A percentile compares a stretch with the other conserved stretches of the same genome.
Conservation (phyloP, 2,113 vertebrate genomes). For the Burhinus oedicnemus region DNA sequence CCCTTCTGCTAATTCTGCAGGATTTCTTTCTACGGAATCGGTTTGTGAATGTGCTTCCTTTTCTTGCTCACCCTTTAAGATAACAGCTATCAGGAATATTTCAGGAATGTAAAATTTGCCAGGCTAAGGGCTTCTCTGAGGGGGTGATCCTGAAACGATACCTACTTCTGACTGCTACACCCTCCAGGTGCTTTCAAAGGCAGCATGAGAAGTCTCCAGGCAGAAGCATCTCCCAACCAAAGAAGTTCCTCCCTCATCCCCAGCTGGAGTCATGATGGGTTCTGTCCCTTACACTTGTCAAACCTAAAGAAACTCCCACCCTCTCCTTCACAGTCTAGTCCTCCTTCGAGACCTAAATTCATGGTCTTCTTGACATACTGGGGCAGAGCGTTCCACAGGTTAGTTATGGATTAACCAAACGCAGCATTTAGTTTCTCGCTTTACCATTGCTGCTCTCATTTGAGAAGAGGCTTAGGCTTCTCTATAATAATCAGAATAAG, state of each 20-base stretch:
- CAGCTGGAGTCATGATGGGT: neutral
- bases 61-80: neutral
- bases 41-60: neutral
- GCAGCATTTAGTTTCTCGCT: neutral
- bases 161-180: neutral
- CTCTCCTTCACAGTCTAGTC: neutral
- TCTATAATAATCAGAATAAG: neutral
- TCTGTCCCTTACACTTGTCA: neutral
- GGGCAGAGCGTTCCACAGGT: neutral
- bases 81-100: neutral
- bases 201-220: neutral
- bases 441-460: neutral
- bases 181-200: neutral
- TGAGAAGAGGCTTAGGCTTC: neutral
- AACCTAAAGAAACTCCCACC: neutral
- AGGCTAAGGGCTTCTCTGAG: neutral
- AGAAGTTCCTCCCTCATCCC: neutral
- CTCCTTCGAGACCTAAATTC: neutral
- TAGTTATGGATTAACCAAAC: neutral
- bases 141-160: neutral
- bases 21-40: neutral
- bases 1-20: conserved; percentile 53
- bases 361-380: neutral
- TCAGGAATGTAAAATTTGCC: neutral
- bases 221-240: neutral